Evolutionary conservation across 1,140 invertebrate species (phyloP).

Genomic region (Hesperophylax magnus): DNA sequence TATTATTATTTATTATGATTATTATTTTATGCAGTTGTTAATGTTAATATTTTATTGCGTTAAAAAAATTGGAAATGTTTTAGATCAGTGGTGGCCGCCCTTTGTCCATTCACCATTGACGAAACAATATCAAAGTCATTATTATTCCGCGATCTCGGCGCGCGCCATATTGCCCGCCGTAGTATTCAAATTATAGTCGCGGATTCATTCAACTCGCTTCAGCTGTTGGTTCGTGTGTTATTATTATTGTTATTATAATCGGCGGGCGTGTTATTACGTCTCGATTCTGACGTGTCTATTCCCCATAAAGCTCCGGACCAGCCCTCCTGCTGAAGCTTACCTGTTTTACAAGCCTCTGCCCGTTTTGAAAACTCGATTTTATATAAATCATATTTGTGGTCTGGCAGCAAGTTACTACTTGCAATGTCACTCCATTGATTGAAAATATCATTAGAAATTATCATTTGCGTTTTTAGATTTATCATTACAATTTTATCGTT

Average conservation of each 20-base stretch:
- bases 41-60: too few relatives aligned
- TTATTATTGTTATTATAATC: slow-evolving; percentile 21
- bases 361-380: not conserved
- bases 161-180: slow-evolving; percentile 14
- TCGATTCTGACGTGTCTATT: slow-evolving; percentile 7
- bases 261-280: slow-evolving; percentile 22
- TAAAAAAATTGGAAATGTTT: not conserved
- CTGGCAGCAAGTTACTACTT: too few relatives aligned
- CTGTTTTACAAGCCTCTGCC: not conserved
- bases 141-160: slow-evolving; percentile 36
- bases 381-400: too few relatives aligned
- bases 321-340: not conserved
- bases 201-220: slow-evolving; percentile 31
- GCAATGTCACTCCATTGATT: too few relatives aligned
- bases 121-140: slow-evolving; percentile 47
- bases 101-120: slow-evolving; percentile 19
- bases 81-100: slow-evolving; percentile 22
- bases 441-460: too few relatives aligned
- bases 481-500: not conserved
- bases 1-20: too few relatives aligned
- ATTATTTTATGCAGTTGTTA: too few relatives aligned
- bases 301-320: not conserved
- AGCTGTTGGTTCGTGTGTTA: slow-evolving; percentile 24
- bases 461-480: too few relatives aligned
- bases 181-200: slow-evolving; percentile 35